phyloP scores from a whole-genome alignment of 2,113 vertebrate genomes.

The Sylvicapra grimmia region DNA sequence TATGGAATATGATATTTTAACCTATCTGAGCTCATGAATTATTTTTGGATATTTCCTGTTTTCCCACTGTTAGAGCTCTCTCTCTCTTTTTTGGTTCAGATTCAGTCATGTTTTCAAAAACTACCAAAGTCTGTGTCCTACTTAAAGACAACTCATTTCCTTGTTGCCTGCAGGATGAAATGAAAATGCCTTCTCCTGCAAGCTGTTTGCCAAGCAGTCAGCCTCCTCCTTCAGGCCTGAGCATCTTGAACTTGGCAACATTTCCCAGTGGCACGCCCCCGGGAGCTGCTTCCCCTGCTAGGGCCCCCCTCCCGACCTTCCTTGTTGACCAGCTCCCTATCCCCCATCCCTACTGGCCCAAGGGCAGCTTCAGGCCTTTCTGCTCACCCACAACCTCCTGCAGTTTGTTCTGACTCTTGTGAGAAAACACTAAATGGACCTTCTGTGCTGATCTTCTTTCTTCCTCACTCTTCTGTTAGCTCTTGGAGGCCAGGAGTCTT shows the following conservation, averaged over 20 bases:
- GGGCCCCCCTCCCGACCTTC: accelerated
- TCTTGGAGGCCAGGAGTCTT: not conserved
- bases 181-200: not conserved
- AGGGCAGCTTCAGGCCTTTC: not conserved
- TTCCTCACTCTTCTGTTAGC: not conserved
- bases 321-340: not conserved
- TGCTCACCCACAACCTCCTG: not conserved
- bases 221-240: not conserved
- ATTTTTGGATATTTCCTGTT: not conserved
- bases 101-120: not conserved
- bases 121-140: not conserved
- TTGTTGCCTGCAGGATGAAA: not conserved
- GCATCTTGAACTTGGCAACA: not conserved
- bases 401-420: not conserved
- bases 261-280: not conserved
- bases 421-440: not conserved
- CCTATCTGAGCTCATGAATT: not conserved
- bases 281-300: not conserved
- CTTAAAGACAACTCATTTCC: not conserved
- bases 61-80: not conserved
- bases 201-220: not conserved
- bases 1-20: not conserved
- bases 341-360: not conserved
- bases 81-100: not conserved
- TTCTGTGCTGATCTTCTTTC: not conserved